Percentiles rank a stretch among this genome's conserved stretches.
These are phyloP conservation scores for Sorex fumeus DNA, from an alignment of 2,113 vertebrate genomes.

Conservation along the genomic window DNA sequence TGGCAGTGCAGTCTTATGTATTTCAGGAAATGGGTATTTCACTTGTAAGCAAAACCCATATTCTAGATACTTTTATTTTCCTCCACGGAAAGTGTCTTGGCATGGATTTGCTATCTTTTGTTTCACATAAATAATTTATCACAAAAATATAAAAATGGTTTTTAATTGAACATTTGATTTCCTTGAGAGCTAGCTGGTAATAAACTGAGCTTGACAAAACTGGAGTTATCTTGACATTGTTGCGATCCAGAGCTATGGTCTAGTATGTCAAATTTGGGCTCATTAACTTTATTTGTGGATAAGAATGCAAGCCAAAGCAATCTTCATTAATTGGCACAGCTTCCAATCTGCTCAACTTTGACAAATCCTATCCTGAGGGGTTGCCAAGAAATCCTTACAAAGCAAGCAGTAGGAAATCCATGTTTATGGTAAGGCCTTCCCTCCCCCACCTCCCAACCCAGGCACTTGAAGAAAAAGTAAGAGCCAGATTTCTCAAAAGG, in stretches of 20 bases:
- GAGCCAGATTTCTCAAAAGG: constrained; percentile 12
- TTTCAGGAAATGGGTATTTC: neutral
- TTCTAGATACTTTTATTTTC: neutral
- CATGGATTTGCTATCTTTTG: constrained; percentile 18
- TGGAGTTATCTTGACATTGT: neutral
- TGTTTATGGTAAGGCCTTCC: neutral
- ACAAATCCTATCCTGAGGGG: neutral
- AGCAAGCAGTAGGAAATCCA: neutral
- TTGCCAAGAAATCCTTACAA: constrained; percentile 41
- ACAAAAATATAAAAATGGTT: constrained; percentile 46
- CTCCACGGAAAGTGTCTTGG: neutral
- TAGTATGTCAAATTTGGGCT: constrained; percentile 11
- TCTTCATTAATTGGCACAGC: neutral
- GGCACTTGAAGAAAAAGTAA: neutral
- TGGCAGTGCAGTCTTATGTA: neutral
- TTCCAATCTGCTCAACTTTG: neutral
- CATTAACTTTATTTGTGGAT: constrained; percentile 25
- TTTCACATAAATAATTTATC: constrained; percentile 31
- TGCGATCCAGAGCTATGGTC: neutral
- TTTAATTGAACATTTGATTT: constrained; percentile 48
- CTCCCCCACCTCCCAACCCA: neutral
- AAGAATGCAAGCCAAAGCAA: constrained; percentile 12
- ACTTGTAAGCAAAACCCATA: constrained; percentile 11
- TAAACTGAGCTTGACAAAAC: constrained; percentile 46
- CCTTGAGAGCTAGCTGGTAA: neutral